Conservation (phyloP, 2,888 invertebrate species). For the Eretmocerus hayati region DNA sequence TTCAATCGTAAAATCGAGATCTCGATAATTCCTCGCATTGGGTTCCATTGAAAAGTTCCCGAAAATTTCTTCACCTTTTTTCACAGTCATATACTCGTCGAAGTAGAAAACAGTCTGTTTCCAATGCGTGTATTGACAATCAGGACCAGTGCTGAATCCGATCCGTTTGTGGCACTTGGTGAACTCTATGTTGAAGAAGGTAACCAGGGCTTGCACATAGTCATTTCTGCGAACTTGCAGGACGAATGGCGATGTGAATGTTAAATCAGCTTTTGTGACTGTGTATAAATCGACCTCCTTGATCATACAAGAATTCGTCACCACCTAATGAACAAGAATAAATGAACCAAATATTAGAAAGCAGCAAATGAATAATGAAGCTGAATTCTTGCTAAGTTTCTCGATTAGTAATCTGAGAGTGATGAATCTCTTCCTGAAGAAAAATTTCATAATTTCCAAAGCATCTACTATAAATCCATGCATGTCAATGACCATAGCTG, state of each 20-base stretch:
- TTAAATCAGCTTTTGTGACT: constrained; percentile 89
- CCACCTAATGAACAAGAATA: constrained; percentile 70
- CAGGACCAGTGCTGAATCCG: constrained; percentile 97
- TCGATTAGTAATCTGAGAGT: no score
- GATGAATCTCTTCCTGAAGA: no score
- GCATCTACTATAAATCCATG: no score
- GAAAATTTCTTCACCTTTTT: constrained; percentile 87
- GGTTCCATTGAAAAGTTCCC: constrained; percentile 92
- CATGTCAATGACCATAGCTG: no score
- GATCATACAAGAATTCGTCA: constrained; percentile 87
- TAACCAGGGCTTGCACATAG: constrained; percentile 95
- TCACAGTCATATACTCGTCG: constrained; percentile 94
- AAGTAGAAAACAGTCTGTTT: constrained; percentile 99
- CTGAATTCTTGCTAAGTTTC: no score
- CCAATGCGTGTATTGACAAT: constrained; percentile 98
- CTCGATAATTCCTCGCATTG: constrained; percentile 92
- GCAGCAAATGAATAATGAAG: no score
- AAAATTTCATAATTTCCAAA: no score
- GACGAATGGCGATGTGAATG: constrained; percentile 83
- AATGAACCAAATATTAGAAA: constrained; percentile 2
- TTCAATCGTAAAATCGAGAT: constrained; percentile 91
- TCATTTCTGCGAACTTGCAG: constrained; percentile 83
- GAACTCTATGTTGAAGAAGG: constrained; percentile 99
- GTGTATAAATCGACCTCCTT: constrained; percentile 99
- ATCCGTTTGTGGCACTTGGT: constrained; percentile 98